Conservation (phyloP, 2,113 vertebrate genomes). For the Apodemus speciosus region DNA sequence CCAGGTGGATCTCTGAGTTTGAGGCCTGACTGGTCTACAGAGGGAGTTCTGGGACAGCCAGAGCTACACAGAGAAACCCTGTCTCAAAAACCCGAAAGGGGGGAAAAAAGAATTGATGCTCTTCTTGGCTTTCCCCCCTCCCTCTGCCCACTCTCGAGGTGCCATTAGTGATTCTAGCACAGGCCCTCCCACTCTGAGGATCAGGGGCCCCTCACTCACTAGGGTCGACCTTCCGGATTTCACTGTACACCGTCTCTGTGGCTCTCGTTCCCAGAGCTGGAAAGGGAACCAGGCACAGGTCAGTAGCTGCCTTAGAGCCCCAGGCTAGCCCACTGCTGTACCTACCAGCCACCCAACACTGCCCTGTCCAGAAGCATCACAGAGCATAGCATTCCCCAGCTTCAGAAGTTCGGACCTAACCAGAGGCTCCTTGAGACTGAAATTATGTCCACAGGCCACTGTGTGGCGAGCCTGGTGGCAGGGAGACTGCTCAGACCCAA, state of each 20-base stretch:
- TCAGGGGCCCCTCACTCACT: conserved; percentile 82
- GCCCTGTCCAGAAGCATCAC: background rate
- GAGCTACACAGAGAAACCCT: background rate
- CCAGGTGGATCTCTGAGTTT: background rate
- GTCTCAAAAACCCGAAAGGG: background rate
- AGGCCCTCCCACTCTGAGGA: background rate
- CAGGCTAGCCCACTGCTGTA: background rate
- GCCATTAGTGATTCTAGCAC: background rate
- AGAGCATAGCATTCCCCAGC: background rate
- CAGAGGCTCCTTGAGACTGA: background rate
- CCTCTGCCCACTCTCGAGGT: background rate
- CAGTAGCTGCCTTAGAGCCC: conserved; percentile 63
- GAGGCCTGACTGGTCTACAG: background rate
- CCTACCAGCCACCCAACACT: background rate
- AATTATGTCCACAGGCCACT: background rate
- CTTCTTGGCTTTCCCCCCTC: background rate
- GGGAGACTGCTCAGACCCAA: background rate
- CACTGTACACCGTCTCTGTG: conserved; percentile 88
- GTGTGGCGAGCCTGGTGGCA: background rate
- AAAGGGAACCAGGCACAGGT: conserved; percentile 83
- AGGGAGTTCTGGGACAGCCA: background rate
- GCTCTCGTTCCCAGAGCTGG: conserved; percentile 85
- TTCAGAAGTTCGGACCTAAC: background rate
- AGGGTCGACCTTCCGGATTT: conserved; percentile 86
- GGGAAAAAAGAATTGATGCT: background rate